Conservation (phyloP, 2,888 invertebrate genomes). For the Monoplex corrugatus region DNA sequence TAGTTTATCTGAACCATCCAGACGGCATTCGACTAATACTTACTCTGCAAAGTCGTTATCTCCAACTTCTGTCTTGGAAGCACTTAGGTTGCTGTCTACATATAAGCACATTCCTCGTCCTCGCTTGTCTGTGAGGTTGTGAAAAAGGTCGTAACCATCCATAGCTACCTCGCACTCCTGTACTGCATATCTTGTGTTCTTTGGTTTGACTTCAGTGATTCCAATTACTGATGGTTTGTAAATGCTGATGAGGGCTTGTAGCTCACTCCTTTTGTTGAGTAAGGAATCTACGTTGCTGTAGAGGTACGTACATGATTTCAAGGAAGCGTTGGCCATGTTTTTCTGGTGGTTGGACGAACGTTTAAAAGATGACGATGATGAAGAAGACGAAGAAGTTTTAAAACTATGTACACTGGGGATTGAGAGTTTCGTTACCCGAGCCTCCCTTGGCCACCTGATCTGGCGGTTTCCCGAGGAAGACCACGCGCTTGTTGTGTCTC, state of each 20-base stretch:
- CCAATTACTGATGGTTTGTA: neutral
- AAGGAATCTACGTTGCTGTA: slow-evolving; percentile 7
- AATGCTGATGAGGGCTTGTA: neutral
- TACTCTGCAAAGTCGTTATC: too few species aligned
- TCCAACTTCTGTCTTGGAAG: too few species aligned
- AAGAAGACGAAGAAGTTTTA: neutral
- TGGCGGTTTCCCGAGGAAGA: slow-evolving; percentile 7
- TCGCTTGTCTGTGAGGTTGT: slow-evolving; percentile 1
- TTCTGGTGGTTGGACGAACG: slow-evolving; percentile 13
- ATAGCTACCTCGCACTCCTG: slow-evolving; percentile 6
- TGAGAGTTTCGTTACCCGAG: neutral
- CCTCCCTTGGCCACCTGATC: slow-evolving; percentile 1
- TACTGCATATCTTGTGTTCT: slow-evolving; percentile 1
- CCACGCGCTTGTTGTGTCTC: neutral
- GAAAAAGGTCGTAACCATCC: neutral
- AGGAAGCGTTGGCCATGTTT: neutral
- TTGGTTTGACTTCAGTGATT: neutral
- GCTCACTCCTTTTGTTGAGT: neutral
- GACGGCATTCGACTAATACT: too few species aligned
- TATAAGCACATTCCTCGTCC: neutral
- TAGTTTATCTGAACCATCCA: too few species aligned
- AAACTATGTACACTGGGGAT: neutral
- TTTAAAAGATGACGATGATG: neutral
- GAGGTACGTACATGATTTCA: neutral
- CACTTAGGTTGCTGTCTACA: too few species aligned